Conservation (phyloP, 2,113 vertebrate species). For the Chloropsis hardwickii region DNA sequence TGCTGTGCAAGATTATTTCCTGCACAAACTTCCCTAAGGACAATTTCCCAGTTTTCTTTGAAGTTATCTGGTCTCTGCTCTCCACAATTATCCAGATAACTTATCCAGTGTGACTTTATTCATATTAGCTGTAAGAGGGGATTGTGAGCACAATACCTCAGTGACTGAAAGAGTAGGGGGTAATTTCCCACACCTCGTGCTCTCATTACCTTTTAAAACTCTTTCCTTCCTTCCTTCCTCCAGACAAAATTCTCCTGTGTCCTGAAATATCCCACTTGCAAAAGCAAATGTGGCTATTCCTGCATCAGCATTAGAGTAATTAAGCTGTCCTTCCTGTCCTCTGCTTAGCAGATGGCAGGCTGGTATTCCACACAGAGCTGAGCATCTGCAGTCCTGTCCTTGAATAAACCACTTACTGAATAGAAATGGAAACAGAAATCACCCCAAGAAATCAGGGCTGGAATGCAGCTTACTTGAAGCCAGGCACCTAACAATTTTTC, state of each 20-base stretch:
- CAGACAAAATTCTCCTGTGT: constrained; percentile 19
- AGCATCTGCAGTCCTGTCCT: constrained; percentile 49
- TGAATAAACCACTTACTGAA: constrained; percentile 41
- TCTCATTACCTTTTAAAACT: constrained; percentile 33
- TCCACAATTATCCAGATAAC: not conserved
- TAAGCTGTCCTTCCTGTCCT: constrained; percentile 45
- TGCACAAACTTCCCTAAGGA: not conserved
- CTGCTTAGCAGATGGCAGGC: constrained; percentile 57
- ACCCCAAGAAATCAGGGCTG: not conserved
- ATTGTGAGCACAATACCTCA: constrained; percentile 22
- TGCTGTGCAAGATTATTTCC: not conserved
- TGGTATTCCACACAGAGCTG: constrained; percentile 27
- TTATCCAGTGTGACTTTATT: constrained; percentile 25
- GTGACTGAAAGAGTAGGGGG: not conserved
- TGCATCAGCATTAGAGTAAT: constrained; percentile 43
- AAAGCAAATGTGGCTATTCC: constrained; percentile 45
- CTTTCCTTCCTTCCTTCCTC: constrained; percentile 42
- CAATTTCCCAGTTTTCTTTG: not conserved
- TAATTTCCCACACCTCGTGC: constrained; percentile 32
- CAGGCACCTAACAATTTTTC: not conserved
- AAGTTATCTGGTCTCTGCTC: not conserved
- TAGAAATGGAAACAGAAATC: constrained; percentile 2
- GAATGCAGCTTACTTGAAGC: not conserved
- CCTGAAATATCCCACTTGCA: constrained; percentile 34
- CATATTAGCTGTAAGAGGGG: constrained; percentile 17